A percentile compares a stretch with the other conserved stretches of the same genome.
These are phyloP conservation scores for Eubasilissa regina DNA, from an alignment of 1,140 invertebrate species.

Conservation along the genomic window DNA sequence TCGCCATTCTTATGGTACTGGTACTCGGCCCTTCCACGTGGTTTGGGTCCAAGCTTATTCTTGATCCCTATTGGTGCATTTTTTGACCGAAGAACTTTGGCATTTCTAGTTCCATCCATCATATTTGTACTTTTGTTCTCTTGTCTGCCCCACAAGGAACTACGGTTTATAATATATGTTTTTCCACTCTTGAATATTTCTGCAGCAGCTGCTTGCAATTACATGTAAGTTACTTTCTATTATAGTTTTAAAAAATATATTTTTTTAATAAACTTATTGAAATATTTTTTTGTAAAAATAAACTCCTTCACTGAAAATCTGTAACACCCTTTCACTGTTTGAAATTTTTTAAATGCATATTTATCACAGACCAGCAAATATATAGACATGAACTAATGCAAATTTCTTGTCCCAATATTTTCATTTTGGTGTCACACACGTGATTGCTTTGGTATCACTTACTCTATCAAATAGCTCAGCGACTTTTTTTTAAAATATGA, in stretches of 20 bases:
- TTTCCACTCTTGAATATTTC: slow-evolving; percentile 95
- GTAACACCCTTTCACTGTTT: too few species aligned
- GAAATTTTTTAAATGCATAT: too few species aligned
- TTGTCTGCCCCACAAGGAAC: slow-evolving; percentile 97
- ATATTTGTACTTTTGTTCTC: slow-evolving; percentile 94
- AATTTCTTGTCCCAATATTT: too few species aligned
- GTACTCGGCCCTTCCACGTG: slow-evolving; percentile 95
- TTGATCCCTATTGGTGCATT: slow-evolving; percentile 88
- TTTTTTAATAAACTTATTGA: neutral
- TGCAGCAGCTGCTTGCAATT: slow-evolving; percentile 88
- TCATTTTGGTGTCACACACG: too few species aligned
- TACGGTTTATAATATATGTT: slow-evolving; percentile 97
- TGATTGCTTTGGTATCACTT: too few species aligned
- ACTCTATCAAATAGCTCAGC: too few species aligned
- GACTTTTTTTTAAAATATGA: too few species aligned
- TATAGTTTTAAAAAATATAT: neutral
- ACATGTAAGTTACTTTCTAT: slow-evolving; percentile 81
- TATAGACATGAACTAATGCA: too few species aligned
- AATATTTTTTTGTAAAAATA: too few species aligned
- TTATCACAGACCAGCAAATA: too few species aligned
- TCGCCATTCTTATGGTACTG: slow-evolving; percentile 99
- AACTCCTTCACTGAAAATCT: too few species aligned
- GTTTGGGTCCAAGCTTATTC: slow-evolving; percentile 85
- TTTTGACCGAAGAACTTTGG: slow-evolving; percentile 80
- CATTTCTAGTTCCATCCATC: slow-evolving; percentile 82